Evolutionary conservation across 30 jellyfish, hydroid and myxozoan species (phyloP).

Genomic region (Rhopilema esculentum): DNA sequence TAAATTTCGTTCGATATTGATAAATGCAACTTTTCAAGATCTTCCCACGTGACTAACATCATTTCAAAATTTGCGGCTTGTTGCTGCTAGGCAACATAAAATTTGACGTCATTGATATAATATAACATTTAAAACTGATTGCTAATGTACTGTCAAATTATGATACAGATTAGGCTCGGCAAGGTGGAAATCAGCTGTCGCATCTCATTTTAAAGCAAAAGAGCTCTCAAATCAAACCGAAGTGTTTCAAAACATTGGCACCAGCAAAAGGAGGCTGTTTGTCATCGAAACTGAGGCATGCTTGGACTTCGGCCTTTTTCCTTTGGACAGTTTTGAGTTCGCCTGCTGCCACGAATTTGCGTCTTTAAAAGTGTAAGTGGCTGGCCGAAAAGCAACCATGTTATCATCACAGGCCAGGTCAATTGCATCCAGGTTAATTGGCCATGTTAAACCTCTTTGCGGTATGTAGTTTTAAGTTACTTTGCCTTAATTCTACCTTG

Average conservation of each 20-base stretch:
- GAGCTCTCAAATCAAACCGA: not conserved
- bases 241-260: not conserved
- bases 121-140: not conserved
- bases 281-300: slow-evolving; percentile 16
- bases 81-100: not conserved
- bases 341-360: not conserved
- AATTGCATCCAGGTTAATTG: slow-evolving; percentile 39
- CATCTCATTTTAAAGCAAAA: not conserved
- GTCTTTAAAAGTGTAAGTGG: not conserved
- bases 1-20: too few species aligned
- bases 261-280: not conserved
- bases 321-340: not conserved
- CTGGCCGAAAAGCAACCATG: not conserved
- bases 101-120: not conserved
- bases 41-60: too few species aligned
- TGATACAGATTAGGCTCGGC: too few species aligned
- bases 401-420: slow-evolving; percentile 41
- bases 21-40: too few species aligned
- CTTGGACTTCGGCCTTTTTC: slow-evolving; percentile 53
- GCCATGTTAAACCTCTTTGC: slow-evolving; percentile 29
- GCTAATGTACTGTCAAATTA: not conserved
- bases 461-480: slow-evolving; percentile 4
- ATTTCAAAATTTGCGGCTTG: too few species aligned
- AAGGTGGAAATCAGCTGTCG: not conserved
- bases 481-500: not conserved